Evolutionary conservation across 30 jellyfish, hydroid and myxozoan genomes (phyloP).

Genomic region (Aurelia sp.): DNA sequence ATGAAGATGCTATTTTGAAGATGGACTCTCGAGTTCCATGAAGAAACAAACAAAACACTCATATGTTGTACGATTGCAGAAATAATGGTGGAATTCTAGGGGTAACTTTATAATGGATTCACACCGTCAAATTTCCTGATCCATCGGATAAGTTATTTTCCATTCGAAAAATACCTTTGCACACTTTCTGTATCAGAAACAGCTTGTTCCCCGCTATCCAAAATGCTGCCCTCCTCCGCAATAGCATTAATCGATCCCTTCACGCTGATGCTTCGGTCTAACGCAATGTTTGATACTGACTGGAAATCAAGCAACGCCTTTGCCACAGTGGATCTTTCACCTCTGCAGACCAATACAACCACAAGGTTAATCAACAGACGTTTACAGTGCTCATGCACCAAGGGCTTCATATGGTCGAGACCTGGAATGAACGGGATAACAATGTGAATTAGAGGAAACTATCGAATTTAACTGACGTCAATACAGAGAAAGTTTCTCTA

Average conservation of each 20-base stretch:
- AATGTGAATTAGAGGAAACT: no score
- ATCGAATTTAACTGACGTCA: no score
- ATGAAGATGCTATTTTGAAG: no score
- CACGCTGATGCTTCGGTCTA: constrained; percentile 83
- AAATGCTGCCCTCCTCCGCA: constrained; percentile 70
- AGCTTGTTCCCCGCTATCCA: constrained; percentile 54
- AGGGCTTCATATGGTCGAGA: constrained; percentile 92
- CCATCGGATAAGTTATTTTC: not conserved
- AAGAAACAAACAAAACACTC: no score
- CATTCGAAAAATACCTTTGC: constrained; percentile 50
- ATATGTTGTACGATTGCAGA: no score
- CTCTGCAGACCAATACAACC: constrained; percentile 90
- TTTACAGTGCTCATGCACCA: constrained; percentile 93
- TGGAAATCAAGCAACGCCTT: constrained; percentile 93
- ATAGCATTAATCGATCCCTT: constrained; percentile 80
- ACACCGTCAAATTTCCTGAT: no score
- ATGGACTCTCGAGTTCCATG: no score
- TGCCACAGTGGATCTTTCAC: constrained; percentile 94
- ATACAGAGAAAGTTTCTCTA: no score
- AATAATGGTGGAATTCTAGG: no score
- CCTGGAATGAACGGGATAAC: constrained; percentile 31
- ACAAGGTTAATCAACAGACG: constrained; percentile 88
- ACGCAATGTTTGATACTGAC: constrained; percentile 87
- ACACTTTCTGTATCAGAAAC: constrained; percentile 50
- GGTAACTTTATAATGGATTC: no score